Evolutionary conservation across 2,888 invertebrate species (phyloP).

Genomic region (Leucophora obtusa): DNA sequence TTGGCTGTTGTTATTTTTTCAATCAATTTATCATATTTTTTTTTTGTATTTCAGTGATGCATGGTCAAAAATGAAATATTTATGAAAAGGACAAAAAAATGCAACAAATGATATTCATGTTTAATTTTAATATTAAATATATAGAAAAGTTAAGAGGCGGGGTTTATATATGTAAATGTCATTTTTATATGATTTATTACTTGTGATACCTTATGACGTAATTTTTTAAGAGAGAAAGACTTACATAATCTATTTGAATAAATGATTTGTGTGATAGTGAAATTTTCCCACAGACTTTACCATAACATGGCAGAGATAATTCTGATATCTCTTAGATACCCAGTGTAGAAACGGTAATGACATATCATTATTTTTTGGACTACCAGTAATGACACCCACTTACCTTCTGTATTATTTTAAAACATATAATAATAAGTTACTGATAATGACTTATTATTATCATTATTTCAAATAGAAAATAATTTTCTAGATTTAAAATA

Average conservation of each 20-base stretch:
- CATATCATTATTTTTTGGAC: too few relatives aligned
- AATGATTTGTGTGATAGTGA: not conserved
- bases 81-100: conserved; percentile 47
- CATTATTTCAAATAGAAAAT: too few relatives aligned
- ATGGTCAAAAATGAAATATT: conserved; percentile 33
- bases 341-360: too few relatives aligned
- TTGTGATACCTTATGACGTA: conserved; percentile 53
- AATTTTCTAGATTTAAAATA: too few relatives aligned
- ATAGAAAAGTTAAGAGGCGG: conserved; percentile 9
- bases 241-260: not conserved
- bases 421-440: too few relatives aligned
- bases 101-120: conserved; percentile 57
- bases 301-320: too few relatives aligned
- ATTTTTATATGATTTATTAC: conserved; percentile 51
- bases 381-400: too few relatives aligned
- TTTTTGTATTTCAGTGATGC: conserved; percentile 39
- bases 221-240: conserved; percentile 10
- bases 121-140: conserved; percentile 52
- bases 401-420: too few relatives aligned
- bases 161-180: conserved; percentile 39
- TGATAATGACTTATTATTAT: too few relatives aligned
- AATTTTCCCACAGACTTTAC: too few relatives aligned
- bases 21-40: conserved; percentile 63
- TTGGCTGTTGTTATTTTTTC: conserved; percentile 39
- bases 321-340: too few relatives aligned